Conservation (phyloP, 2,797 vertebrate species). For the Hylomyscus alleni region DNA sequence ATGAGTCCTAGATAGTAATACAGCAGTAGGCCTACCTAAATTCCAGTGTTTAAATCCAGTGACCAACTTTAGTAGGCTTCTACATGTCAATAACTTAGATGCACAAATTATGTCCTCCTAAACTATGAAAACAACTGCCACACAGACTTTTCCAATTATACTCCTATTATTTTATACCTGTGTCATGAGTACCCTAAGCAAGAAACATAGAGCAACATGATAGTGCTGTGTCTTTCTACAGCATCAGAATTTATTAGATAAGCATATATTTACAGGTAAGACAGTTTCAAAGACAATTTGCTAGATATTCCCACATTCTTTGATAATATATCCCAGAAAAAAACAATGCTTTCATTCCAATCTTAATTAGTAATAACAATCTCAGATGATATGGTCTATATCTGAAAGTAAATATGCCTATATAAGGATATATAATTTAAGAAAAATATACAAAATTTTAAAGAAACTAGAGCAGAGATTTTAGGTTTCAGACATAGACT, state of each 20-base stretch:
- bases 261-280: background rate
- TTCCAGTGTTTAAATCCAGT: conserved; percentile 34
- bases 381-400: background rate
- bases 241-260: background rate
- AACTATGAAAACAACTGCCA: background rate
- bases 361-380: background rate
- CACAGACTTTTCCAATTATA: background rate
- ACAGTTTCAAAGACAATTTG: background rate
- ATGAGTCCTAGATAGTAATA: background rate
- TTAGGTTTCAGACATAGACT: background rate
- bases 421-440: background rate
- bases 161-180: conserved; percentile 19
- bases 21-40: background rate
- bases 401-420: background rate
- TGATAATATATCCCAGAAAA: background rate
- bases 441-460: too few relatives aligned
- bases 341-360: background rate
- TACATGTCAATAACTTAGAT: conserved; percentile 3
- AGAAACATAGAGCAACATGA: background rate
- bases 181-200: background rate
- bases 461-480: background rate
- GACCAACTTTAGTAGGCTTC: background rate
- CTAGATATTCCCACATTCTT: background rate
- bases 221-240: background rate
- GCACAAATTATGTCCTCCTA: background rate